phyloP scores from a whole-genome alignment of 2,113 vertebrate species.

The Bucco capensis region DNA sequence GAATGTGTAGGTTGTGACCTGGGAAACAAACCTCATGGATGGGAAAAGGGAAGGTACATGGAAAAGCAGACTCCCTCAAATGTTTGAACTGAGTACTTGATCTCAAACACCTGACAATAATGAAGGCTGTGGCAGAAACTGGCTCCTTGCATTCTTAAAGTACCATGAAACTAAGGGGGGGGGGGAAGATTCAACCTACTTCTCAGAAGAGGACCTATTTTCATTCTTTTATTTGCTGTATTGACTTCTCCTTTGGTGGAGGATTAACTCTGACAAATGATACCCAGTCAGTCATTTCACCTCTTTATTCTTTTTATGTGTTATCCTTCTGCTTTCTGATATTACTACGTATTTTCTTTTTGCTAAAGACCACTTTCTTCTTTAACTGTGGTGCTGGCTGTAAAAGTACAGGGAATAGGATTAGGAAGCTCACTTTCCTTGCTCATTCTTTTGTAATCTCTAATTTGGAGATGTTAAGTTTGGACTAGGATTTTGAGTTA shows the following conservation, averaged over 20 bases:
- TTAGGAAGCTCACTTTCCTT: background rate
- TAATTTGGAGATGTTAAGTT: background rate
- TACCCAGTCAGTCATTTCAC: background rate
- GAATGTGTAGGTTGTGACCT: background rate
- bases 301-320: background rate
- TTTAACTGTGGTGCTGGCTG: fast-evolving
- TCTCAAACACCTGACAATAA: background rate
- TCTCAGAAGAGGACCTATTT: background rate
- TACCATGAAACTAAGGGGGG: no score
- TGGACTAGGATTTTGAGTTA: background rate
- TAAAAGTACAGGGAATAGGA: fast-evolving
- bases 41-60: fast-evolving
- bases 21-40: background rate
- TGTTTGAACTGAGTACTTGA: background rate
- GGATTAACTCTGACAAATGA: background rate
- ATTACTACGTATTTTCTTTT: background rate
- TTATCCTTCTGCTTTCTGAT: background rate
- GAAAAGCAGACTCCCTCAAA: background rate
- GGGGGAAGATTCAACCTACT: background rate
- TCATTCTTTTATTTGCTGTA: background rate
- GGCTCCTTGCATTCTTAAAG: fast-evolving
- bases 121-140: background rate
- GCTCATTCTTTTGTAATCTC: fast-evolving
- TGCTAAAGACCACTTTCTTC: background rate
- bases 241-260: background rate